Evolutionary conservation across 2,797 vertebrate species (phyloP).

Genomic region (Monodelphis domestica): DNA sequence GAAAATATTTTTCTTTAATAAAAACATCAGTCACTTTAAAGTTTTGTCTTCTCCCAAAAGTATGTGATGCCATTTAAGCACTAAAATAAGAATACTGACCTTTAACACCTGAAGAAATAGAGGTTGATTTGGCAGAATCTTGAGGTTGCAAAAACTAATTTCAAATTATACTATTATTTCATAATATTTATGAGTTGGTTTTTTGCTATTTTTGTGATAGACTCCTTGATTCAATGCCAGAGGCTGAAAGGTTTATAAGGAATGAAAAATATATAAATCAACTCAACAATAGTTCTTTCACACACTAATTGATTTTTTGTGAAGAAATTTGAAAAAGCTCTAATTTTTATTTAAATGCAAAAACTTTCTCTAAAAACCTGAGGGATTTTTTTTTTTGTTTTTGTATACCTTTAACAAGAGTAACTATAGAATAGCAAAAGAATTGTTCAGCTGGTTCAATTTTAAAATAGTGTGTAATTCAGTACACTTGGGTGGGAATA

Average conservation of each 20-base stretch:
- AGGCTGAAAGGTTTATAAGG: slow-evolving; percentile 81
- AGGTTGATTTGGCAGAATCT: slow-evolving; percentile 15
- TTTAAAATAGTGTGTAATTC: neutral
- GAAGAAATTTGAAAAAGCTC: neutral
- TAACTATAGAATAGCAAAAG: too few species aligned
- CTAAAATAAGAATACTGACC: neutral
- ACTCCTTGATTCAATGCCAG: neutral
- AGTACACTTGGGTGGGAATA: too few species aligned
- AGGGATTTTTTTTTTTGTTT: too few species aligned
- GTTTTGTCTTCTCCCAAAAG: neutral
- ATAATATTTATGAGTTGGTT: slow-evolving; percentile 83
- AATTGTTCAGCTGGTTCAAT: neutral
- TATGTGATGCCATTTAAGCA: neutral
- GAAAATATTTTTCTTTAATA: neutral
- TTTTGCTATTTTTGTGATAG: slow-evolving; percentile 81
- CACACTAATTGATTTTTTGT: slow-evolving; percentile 10
- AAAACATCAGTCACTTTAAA: neutral
- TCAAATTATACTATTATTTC: slow-evolving; percentile 57
- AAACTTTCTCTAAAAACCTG: too few species aligned
- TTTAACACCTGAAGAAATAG: neutral
- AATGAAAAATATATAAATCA: slow-evolving; percentile 84
- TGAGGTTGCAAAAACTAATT: neutral
- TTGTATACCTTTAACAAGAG: too few species aligned
- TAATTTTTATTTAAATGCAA: too few species aligned
- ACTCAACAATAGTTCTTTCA: slow-evolving; percentile 77